Base-by-base conservation (phyloP, 2,797 vertebrate species). In the Pempheris klunzingeri region DNA sequence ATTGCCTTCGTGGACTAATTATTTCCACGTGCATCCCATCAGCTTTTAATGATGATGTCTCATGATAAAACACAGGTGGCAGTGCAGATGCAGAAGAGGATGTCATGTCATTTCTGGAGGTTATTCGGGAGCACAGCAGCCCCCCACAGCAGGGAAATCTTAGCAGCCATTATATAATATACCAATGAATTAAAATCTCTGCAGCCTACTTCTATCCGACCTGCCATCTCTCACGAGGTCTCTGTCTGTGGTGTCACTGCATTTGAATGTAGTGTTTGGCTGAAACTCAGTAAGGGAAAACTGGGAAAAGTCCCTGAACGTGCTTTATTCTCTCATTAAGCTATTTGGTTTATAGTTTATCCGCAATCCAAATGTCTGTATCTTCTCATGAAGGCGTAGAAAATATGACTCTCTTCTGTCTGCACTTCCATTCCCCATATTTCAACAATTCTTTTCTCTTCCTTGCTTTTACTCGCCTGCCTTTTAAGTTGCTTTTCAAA, bases 401-500 rank as follows among this genome's bases (percentile, higher is more conserved):
- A 32, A 79, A 68, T 58, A 65, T 60, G 1, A 7, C 30, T 43
- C 39, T 43, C 39, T 59, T 66, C 52, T 32, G 20, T 65, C 65
- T 39, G 20, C n/a, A 30, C 53, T 64, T 72, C 64, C 61, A 60
- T 59, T 74, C 39, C 52, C 70, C 57, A 26, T 22, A 71, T 77
- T 80, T 83, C 63, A 66, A 52, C 71, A 72, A 36, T 64, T 55
- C 30, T 11, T 18, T 30, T 76, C 38, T 44, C 49, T 68, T 61
- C 24, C 52, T 46, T 41, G 47, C 43, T 47, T 82, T 75, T 47
- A 44, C 77, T 70, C 54, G 54, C 47, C 74, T 74, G 71, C 71
- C 72, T 89, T 89, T 87, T 68, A 82, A 88, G 81, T 87, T 67
- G 62, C 58, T 84, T 84, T 85, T 92, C 80, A 87, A 85, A 90